Base-by-base conservation (phyloP, 2,888 invertebrate species). In the Rhaphigaster nebulosa region DNA sequence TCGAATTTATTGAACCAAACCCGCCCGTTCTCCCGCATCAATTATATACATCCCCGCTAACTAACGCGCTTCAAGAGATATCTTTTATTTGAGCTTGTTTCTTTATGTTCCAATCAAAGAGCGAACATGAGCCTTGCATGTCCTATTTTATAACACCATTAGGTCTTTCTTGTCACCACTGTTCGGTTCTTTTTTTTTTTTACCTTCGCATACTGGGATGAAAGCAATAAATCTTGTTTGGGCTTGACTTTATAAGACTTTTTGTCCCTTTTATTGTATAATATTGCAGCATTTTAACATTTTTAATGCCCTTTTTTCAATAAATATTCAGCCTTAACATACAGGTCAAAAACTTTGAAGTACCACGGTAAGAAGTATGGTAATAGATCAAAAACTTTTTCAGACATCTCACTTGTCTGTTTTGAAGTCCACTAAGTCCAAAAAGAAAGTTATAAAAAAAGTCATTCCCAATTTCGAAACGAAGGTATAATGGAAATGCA, bases 101-200 rank as follows among this genome's bases (percentile, higher is more conserved):
- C 84, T 84, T 84, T 50, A 84, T 84, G 84, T 84, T 84, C 84
- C 84, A 45, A 84, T 84, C 84, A 45, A 84, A 84, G 45, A 6
- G 1, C 26, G 4, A 45, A 50, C 45, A 50, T 84, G 84, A n/a
- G 26, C 15, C 4, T 84, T 84, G 15, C 41, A 41, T 84, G 84
- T 50, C 84, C 45, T 84, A 45, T 50, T 84, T 84, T 84, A 50
- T 45, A 84, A 84, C 45, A 41, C 34, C 70, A 76, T 76, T 76
- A 76, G 70, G 34, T 76, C 70, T 76, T 76, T 76, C 70, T 38
- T 76, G 84, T 84, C 84, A 84, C 84, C 84, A 45, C 34, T 18
- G 34, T 76, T 23, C 20, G 8, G 5, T 76, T 38, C 26, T 38
- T 76, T 70, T n/a, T 65, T 65, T 8, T 76, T 76, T 76, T 20